A percentile compares a stretch with the other conserved stretches of the same genome.
These are phyloP conservation scores for Stramonita haemastoma DNA, from an alignment of 2,888 invertebrate genomes.

Conservation along the genomic window DNA sequence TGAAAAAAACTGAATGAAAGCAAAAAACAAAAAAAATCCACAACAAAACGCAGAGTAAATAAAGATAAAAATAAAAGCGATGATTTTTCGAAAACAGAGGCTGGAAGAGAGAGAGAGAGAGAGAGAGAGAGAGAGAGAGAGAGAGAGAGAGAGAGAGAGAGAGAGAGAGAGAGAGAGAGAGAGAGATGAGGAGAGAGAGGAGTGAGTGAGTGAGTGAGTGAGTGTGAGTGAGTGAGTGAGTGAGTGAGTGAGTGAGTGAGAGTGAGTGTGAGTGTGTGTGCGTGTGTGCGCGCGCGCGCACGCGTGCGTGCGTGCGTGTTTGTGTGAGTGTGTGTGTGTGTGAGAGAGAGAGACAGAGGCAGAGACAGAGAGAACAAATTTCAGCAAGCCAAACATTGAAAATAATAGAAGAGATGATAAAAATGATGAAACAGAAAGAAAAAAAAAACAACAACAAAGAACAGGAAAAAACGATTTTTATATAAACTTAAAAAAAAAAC, in stretches of 20 bases:
- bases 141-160: not conserved
- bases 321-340: constrained; percentile 3
- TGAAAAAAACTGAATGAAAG: not conserved
- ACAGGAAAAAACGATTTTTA: too few relatives aligned
- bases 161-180: not conserved
- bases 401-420: too few relatives aligned
- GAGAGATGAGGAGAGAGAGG: not conserved
- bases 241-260: not conserved
- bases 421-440: too few relatives aligned
- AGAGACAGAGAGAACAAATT: not conserved
- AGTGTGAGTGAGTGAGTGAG: not conserved
- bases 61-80: not conserved
- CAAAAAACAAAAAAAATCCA: not conserved
- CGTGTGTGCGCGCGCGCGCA: not conserved
- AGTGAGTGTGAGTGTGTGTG: not conserved
- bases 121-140: not conserved
- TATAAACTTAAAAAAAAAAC: too few relatives aligned
- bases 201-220: not conserved
- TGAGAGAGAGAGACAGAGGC: not conserved
- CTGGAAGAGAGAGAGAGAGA: not conserved
- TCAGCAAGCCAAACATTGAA: too few relatives aligned
- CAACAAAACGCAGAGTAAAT: not conserved
- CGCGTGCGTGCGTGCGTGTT: not conserved
- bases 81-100: not conserved
- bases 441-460: too few relatives aligned